A percentile compares a stretch with the other conserved stretches of the same genome.
phyloP scores from a whole-genome alignment of 2,797 vertebrate genomes.

The Tinamus major region DNA sequence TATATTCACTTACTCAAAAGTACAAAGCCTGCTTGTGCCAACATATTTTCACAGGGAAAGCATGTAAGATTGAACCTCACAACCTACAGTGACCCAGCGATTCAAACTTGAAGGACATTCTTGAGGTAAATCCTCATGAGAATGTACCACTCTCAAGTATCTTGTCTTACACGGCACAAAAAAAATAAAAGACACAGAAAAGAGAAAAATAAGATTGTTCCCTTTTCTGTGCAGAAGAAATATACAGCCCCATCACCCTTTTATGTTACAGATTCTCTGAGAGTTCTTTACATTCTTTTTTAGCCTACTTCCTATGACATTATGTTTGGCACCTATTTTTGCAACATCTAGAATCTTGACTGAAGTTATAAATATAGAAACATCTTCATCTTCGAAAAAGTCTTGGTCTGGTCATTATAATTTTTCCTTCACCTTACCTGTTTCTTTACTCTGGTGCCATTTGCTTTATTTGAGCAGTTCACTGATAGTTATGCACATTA shows the following conservation, averaged over 20 bases:
- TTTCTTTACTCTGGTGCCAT: background rate
- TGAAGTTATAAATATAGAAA: background rate
- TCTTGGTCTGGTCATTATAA: background rate
- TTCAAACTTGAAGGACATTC: background rate
- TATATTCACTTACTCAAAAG: slow-evolving; percentile 36
- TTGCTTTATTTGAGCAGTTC: background rate
- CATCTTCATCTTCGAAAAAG: background rate
- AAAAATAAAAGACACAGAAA: background rate
- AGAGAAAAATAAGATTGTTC: too few relatives aligned
- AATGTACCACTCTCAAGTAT: background rate
- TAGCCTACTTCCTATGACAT: background rate
- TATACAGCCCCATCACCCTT: background rate
- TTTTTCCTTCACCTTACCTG: background rate
- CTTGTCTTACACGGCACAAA: background rate
- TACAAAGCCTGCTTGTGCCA: background rate
- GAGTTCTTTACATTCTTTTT: background rate
- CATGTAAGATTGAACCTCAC: background rate
- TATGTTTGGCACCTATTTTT: background rate
- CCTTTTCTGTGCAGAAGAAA: background rate
- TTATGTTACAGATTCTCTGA: background rate
- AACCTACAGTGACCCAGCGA: background rate
- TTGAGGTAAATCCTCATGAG: background rate
- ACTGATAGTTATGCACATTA: background rate
- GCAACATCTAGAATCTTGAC: background rate
- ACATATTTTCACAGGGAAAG: background rate